Evolutionary conservation across 2,113 vertebrate species (phyloP).

Genomic region (Jaculus jaculus): DNA sequence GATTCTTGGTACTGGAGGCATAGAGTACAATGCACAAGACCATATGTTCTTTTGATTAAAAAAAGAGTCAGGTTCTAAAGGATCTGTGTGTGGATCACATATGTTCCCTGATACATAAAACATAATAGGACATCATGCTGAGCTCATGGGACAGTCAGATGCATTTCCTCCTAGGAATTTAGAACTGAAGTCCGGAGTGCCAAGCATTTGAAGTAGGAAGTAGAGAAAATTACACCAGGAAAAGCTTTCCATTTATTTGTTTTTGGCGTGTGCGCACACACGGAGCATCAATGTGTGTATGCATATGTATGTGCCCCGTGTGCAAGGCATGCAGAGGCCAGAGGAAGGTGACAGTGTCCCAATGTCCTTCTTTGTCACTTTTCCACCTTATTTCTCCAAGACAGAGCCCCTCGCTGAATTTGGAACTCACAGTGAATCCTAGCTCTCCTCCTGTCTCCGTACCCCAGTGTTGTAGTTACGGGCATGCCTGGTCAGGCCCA

Average conservation of each 20-base stretch:
- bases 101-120: neutral
- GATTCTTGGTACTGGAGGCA: neutral
- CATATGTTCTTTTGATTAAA: neutral
- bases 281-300: too few species aligned
- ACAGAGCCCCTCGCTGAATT: too few species aligned
- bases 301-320: too few species aligned
- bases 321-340: too few species aligned
- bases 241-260: neutral
- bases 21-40: neutral
- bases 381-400: too few species aligned
- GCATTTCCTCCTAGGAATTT: constrained; percentile 1
- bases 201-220: neutral
- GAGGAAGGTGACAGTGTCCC: too few species aligned
- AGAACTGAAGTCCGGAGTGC: neutral
- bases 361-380: too few species aligned
- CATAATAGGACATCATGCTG: neutral
- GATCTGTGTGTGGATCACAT: neutral
- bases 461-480: too few species aligned
- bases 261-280: too few species aligned
- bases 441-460: too few species aligned
- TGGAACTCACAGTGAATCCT: too few species aligned
- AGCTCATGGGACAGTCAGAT: neutral
- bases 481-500: too few species aligned
- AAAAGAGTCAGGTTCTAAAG: neutral
- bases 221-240: neutral